Evolutionary conservation across 2,888 invertebrate species (phyloP).

Genomic region (Lithosia quadra): DNA sequence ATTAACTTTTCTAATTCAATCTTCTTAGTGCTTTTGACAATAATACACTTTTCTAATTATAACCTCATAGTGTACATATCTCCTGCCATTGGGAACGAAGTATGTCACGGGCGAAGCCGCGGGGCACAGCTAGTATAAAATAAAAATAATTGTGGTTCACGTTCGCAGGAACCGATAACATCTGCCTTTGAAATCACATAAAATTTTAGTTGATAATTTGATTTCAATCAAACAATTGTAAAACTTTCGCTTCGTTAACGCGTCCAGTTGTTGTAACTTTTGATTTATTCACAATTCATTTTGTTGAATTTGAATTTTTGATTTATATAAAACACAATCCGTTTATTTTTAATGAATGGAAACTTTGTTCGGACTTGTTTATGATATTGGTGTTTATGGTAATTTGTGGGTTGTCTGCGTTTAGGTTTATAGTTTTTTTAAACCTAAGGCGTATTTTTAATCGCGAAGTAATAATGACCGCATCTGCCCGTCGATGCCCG

Average conservation of each 20-base stretch:
- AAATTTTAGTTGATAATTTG: conserved; percentile 56
- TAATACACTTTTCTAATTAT: too few relatives aligned
- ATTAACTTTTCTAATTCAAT: too few relatives aligned
- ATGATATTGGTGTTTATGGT: neutral
- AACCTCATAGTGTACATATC: too few relatives aligned
- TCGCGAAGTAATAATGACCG: too few relatives aligned
- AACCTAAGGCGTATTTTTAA: neutral
- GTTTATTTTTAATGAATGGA: conserved; percentile 46
- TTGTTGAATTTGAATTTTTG: conserved; percentile 62
- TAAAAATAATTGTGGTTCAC: conserved; percentile 10
- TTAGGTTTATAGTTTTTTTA: neutral
- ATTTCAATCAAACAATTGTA: conserved; percentile 56
- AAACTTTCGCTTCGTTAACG: conserved; percentile 56
- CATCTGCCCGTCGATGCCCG: too few relatives aligned
- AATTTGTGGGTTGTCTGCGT: neutral
- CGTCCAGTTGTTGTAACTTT: conserved; percentile 55
- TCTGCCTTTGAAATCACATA: conserved; percentile 52
- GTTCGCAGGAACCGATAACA: conserved; percentile 44
- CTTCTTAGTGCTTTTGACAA: too few relatives aligned
- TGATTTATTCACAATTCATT: conserved; percentile 62
- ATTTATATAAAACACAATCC: conserved; percentile 54
- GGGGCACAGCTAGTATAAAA: too few relatives aligned
- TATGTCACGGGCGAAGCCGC: too few relatives aligned
- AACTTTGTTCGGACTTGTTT: conserved; percentile 29
- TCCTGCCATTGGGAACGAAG: too few relatives aligned